A percentile compares a stretch with the other conserved stretches of the same genome.
phyloP scores from a whole-genome alignment of 2,797 vertebrate species.

The Takifugu rubripes region DNA sequence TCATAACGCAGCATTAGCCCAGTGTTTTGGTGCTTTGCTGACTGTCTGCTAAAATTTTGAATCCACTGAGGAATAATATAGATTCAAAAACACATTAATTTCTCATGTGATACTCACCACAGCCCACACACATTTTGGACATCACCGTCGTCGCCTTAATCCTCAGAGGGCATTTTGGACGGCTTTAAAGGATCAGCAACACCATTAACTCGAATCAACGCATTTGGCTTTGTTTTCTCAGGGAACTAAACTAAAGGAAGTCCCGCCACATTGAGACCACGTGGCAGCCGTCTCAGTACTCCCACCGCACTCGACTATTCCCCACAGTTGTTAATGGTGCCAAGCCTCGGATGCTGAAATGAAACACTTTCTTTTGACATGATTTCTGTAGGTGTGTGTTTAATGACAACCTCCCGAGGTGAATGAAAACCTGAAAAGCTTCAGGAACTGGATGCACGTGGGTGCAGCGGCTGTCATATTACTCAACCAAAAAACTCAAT shows the following conservation, averaged over 20 bases:
- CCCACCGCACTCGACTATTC: not conserved
- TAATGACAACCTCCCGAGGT: constrained; percentile 7
- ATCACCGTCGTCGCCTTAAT: not conserved
- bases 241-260: too few relatives aligned
- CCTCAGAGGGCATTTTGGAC: not conserved
- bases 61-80: not conserved
- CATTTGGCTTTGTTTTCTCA: too few relatives aligned
- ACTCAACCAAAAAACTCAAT: constrained; percentile 58
- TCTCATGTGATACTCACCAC: not conserved
- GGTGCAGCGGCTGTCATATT: constrained; percentile 27
- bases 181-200: not conserved
- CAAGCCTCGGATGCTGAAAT: not conserved
- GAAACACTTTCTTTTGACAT: constrained; percentile 6
- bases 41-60: not conserved
- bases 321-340: not conserved
- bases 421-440: constrained; percentile 22
- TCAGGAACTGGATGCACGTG: constrained; percentile 13
- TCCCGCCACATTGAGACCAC: not conserved
- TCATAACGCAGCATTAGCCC: not conserved
- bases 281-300: not conserved
- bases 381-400: constrained; percentile 17
- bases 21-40: not conserved
- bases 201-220: too few relatives aligned
- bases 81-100: not conserved
- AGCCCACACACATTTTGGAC: not conserved